These are phyloP conservation scores for Tetrax tetrax DNA, from an alignment of 2,113 vertebrate species.

Conservation along the genomic window DNA sequence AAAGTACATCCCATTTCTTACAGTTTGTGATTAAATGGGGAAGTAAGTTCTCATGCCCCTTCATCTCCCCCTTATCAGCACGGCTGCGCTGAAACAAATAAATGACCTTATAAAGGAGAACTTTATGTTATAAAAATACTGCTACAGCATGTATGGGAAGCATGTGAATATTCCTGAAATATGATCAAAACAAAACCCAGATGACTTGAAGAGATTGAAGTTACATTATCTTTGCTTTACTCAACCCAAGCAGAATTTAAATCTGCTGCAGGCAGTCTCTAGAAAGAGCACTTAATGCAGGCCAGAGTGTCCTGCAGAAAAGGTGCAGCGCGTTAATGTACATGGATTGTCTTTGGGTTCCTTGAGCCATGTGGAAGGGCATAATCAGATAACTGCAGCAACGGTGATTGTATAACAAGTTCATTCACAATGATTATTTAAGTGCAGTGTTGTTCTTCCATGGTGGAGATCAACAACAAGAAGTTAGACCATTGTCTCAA, in stretches of 20 bases:
- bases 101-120: constrained; percentile 22
- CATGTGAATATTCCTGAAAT: constrained; percentile 18
- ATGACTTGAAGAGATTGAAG: neutral
- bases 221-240: constrained; percentile 27
- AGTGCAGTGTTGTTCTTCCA: neutral
- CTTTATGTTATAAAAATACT: neutral
- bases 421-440: neutral
- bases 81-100: neutral
- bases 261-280: neutral
- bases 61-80: neutral
- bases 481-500: neutral
- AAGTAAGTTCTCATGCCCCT: constrained; percentile 16
- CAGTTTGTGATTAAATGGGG: neutral
- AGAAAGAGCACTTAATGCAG: neutral
- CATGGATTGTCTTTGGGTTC: neutral
- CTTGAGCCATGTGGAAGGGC: neutral
- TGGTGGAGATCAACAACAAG: neutral
- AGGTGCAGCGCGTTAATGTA: neutral
- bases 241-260: constrained; percentile 10
- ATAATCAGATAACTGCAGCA: neutral
- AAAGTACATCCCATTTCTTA: neutral
- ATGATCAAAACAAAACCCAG: constrained; percentile 35
- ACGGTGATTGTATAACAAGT: neutral
- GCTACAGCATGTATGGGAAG: neutral
- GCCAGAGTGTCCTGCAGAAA: neutral